These are phyloP conservation scores for Falco cherrug DNA, from an alignment of 2,797 vertebrate genomes.

Conservation along the genomic window DNA sequence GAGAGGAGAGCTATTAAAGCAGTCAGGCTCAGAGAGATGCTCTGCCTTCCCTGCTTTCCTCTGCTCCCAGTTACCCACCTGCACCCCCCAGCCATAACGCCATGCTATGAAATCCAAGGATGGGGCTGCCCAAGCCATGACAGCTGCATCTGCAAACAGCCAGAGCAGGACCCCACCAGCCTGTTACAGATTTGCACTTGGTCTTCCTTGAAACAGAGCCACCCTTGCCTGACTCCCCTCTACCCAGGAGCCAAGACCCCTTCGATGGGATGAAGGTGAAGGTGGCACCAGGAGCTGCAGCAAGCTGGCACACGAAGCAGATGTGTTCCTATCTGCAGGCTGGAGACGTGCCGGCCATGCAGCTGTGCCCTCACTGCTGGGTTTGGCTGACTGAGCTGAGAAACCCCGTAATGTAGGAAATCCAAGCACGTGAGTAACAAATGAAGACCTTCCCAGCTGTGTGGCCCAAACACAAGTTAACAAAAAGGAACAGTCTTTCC, in stretches of 20 bases:
- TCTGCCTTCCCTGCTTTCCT: background rate
- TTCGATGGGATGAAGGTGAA: background rate
- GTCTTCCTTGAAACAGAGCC: background rate
- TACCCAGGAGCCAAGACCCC: no score
- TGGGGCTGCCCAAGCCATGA: background rate
- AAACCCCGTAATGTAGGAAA: background rate
- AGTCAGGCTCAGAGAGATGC: background rate
- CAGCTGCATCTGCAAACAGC: background rate
- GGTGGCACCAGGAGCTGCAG: background rate
- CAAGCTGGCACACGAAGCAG: background rate
- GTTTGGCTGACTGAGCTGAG: background rate
- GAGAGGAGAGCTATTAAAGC: background rate
- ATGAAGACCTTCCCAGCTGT: background rate
- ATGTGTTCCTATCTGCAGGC: accelerated
- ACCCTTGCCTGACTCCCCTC: background rate
- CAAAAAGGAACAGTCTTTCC: background rate
- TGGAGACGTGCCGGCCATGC: background rate
- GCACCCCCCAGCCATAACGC: background rate
- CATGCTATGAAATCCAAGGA: background rate
- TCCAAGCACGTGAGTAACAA: background rate
- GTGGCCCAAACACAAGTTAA: background rate
- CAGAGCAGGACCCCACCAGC: background rate
- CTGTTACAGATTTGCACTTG: background rate
- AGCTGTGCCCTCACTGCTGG: background rate
- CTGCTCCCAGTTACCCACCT: background rate